phyloP scores from a whole-genome alignment of 2,888 invertebrate genomes.

The Eumerus sabulonum region DNA sequence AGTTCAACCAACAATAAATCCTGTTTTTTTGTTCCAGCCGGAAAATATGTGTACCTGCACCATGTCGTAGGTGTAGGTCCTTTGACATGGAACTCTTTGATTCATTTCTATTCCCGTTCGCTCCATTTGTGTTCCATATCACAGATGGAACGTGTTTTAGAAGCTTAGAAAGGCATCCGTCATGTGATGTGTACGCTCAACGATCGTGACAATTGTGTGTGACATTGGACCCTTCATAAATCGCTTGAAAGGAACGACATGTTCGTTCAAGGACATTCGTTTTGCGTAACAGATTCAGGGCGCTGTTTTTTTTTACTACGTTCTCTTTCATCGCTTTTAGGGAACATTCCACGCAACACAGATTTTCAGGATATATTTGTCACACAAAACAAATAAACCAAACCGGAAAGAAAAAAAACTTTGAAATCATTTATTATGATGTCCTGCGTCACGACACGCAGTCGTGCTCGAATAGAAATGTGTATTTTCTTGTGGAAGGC shows the following conservation, averaged over 20 bases:
- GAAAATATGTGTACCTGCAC: neutral
- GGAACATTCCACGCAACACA: conserved; percentile 51
- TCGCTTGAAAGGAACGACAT: conserved; percentile 49
- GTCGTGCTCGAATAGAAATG: too few relatives aligned
- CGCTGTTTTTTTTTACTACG: too few relatives aligned
- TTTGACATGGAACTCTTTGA: conserved; percentile 50
- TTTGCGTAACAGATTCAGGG: neutral
- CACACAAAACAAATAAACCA: conserved; percentile 14
- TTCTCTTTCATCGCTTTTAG: neutral
- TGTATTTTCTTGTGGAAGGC: too few relatives aligned
- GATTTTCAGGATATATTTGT: neutral
- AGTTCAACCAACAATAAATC: conserved; percentile 56
- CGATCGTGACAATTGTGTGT: conserved; percentile 59
- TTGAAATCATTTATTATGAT: conserved; percentile 65
- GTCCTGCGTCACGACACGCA: conserved; percentile 9
- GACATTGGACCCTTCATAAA: conserved; percentile 65
- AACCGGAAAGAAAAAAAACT: too few relatives aligned
- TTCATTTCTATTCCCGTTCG: conserved; percentile 42
- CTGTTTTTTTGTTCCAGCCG: conserved; percentile 22
- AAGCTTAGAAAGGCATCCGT: conserved; percentile 41
- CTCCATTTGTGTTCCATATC: conserved; percentile 57
- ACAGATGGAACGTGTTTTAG: conserved; percentile 57
- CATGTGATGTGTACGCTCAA: conserved; percentile 41
- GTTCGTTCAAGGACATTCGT: conserved; percentile 47
- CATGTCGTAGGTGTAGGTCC: conserved; percentile 12